A percentile compares a stretch with the other conserved stretches of the same genome.
These are phyloP conservation scores for Rhadina sibilatrix DNA, from an alignment of 2,113 vertebrate species.

Conservation along the genomic window DNA sequence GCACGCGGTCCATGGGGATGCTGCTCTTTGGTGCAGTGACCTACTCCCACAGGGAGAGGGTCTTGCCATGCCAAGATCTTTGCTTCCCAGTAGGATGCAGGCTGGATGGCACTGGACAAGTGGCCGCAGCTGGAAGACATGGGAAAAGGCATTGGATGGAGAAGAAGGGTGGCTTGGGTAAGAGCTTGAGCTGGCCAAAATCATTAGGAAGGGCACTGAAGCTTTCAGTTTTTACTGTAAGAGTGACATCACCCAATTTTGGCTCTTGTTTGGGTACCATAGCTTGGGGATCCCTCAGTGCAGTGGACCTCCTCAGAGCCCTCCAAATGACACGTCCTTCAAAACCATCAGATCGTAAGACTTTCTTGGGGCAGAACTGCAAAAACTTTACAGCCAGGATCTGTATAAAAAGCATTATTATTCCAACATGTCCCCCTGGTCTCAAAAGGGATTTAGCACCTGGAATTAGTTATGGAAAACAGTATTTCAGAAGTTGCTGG, in stretches of 20 bases:
- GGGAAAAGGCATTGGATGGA: neutral
- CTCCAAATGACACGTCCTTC: neutral
- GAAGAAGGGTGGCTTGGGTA: neutral
- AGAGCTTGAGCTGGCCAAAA: neutral
- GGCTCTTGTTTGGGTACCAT: neutral
- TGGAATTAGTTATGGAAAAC: neutral
- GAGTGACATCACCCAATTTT: fast-evolving
- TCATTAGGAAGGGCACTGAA: neutral
- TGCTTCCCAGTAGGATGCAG: neutral
- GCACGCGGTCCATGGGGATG: fast-evolving
- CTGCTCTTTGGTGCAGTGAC: neutral
- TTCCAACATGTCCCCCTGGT: fast-evolving
- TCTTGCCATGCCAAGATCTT: neutral
- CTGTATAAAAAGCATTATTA: neutral
- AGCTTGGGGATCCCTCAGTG: neutral
- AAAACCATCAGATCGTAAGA: neutral
- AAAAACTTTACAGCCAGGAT: neutral
- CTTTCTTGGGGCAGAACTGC: neutral
- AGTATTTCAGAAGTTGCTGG: neutral
- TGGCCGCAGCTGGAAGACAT: neutral
- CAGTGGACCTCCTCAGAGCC: neutral
- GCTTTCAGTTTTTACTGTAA: neutral
- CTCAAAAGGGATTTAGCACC: neutral
- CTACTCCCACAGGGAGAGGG: neutral
- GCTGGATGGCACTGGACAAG: neutral